Conservation (phyloP, 2,113 vertebrate species). For the Melanerpes formicivorus region DNA sequence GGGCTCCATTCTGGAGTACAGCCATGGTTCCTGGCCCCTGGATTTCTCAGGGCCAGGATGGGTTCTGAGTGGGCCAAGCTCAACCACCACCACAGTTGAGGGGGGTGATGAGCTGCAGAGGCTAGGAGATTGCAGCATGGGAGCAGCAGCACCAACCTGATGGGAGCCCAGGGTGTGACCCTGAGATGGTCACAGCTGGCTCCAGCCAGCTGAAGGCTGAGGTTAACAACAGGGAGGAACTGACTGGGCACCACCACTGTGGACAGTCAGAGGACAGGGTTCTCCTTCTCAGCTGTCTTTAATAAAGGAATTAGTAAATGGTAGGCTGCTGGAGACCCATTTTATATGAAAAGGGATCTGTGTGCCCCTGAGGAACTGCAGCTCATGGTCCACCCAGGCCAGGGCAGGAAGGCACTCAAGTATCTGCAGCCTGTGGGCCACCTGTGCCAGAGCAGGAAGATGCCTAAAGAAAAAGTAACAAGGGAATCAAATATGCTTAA, state of each 20-base stretch:
- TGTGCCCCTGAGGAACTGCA: rapidly evolving
- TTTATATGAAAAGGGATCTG: not conserved
- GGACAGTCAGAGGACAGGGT: not conserved
- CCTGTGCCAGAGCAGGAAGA: not conserved
- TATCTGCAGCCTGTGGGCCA: not conserved
- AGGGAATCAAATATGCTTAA: not conserved
- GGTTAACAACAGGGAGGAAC: not conserved
- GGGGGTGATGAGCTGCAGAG: not conserved
- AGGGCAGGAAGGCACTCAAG: not conserved
- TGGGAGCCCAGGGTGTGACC: not conserved
- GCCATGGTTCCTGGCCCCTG: not conserved
- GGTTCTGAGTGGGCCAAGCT: rapidly evolving
- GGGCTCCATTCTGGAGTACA: rapidly evolving
- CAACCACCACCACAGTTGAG: rapidly evolving
- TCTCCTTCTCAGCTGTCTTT: not conserved
- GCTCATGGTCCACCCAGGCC: rapidly evolving
- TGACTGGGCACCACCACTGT: rapidly evolving
- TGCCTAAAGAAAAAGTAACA: not conserved
- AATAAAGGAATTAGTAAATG: not conserved
- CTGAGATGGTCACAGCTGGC: not conserved
- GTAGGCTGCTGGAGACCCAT: not conserved
- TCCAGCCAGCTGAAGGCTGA: not conserved
- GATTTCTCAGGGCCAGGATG: not conserved
- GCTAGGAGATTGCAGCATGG: not conserved
- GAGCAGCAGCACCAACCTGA: not conserved